Conservation (phyloP, 1,140 invertebrate species). For the Micrasema minimum region DNA sequence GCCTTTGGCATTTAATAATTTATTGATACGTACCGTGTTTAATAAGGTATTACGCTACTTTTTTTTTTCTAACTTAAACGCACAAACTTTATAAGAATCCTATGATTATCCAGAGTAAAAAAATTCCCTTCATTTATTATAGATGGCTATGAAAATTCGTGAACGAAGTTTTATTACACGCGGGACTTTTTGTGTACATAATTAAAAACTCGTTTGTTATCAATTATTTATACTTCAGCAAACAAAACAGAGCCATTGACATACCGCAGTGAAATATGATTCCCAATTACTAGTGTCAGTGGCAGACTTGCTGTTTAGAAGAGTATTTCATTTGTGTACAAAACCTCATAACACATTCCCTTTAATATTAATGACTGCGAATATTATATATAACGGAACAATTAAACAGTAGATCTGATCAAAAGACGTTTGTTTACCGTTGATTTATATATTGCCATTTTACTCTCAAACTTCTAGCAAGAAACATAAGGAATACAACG, state of each 20-base stretch:
- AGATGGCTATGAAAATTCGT: too few relatives aligned
- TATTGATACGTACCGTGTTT: too few relatives aligned
- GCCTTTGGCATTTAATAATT: too few relatives aligned
- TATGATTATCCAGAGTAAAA: too few relatives aligned
- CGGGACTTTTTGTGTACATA: background rate
- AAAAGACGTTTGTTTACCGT: slow-evolving; percentile 17
- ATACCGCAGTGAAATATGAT: slow-evolving; percentile 42
- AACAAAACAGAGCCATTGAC: slow-evolving; percentile 40
- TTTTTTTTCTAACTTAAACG: too few relatives aligned
- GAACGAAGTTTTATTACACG: too few relatives aligned
- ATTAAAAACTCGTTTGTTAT: background rate
- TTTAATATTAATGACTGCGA: slow-evolving; percentile 44
- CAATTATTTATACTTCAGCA: slow-evolving; percentile 44
- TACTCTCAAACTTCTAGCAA: too few relatives aligned
- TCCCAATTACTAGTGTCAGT: slow-evolving; percentile 43
- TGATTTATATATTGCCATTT: slow-evolving; percentile 25
- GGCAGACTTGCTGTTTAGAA: slow-evolving; percentile 31
- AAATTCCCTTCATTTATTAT: too few relatives aligned
- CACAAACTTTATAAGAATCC: too few relatives aligned
- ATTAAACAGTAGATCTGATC: slow-evolving; percentile 6
- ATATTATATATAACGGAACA: slow-evolving; percentile 27
- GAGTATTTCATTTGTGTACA: slow-evolving; percentile 15
- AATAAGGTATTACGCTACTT: too few relatives aligned
- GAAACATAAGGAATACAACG: too few relatives aligned
- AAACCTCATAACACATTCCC: slow-evolving; percentile 19